A percentile compares a stretch with the other conserved stretches of the same genome.
Evolutionary conservation across 2,797 vertebrate genomes (phyloP).

Genomic region (Peromyscus attwateri): DNA sequence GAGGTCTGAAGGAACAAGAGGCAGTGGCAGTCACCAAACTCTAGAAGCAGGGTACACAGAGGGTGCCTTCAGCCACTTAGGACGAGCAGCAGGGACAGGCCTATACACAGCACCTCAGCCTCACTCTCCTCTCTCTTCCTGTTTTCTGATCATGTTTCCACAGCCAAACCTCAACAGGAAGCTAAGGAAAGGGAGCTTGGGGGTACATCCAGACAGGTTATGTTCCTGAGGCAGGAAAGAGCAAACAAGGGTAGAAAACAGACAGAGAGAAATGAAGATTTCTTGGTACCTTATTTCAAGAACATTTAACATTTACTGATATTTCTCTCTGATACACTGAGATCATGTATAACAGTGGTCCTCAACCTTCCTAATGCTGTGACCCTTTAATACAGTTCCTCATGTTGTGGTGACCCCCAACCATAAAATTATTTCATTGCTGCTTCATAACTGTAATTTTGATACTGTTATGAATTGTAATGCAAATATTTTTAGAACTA

Average conservation of each 20-base stretch:
- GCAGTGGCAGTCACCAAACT: not conserved
- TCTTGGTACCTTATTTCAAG: slow-evolving; percentile 20
- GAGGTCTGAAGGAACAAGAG: not conserved
- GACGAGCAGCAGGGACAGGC: not conserved
- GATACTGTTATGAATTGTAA: not conserved
- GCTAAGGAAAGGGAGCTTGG: not conserved
- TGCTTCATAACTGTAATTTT: not conserved
- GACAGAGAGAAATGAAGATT: slow-evolving; percentile 4
- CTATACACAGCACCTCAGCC: not conserved
- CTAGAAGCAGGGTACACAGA: not conserved
- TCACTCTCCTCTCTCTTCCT: slow-evolving; percentile 13
- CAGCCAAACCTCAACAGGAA: slow-evolving; percentile 48
- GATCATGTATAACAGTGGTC: not conserved
- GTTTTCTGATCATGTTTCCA: not conserved
- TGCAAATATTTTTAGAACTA: not conserved
- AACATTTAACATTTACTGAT: not conserved
- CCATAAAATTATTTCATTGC: not conserved
- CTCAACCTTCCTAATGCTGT: not conserved
- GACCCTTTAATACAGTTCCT: not conserved
- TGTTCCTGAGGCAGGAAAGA: not conserved
- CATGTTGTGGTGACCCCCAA: no score
- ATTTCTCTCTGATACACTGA: not conserved
- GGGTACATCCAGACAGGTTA: not conserved
- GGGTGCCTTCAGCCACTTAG: not conserved
- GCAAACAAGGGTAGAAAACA: slow-evolving; percentile 1